These are phyloP conservation scores for Acridotheres tristis DNA, from an alignment of 2,797 vertebrate genomes.

Conservation along the genomic window DNA sequence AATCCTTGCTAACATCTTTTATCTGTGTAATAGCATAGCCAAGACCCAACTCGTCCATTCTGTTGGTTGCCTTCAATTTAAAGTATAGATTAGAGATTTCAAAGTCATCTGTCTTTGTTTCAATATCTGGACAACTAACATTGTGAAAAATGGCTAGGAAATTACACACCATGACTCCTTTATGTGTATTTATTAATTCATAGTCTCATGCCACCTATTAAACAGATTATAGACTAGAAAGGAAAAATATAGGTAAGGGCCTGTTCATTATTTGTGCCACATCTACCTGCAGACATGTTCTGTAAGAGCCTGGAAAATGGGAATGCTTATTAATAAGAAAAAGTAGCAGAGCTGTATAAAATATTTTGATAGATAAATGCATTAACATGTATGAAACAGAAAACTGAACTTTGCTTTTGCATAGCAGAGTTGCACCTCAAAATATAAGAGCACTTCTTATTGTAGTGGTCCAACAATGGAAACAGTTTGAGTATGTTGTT, in stretches of 20 bases:
- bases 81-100: not conserved
- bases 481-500: not conserved
- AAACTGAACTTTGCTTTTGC: not conserved
- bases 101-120: not conserved
- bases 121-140: not conserved
- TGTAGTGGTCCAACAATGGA: not conserved
- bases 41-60: not conserved
- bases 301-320: not conserved
- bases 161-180: not conserved
- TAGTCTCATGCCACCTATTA: not conserved
- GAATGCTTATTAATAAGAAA: not conserved
- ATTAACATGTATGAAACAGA: not conserved
- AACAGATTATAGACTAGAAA: not conserved
- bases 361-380: not conserved
- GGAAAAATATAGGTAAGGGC: not conserved
- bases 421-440: not conserved
- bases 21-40: not conserved
- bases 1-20: not conserved
- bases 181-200: not conserved
- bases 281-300: not conserved
- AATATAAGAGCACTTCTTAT: not conserved
- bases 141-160: not conserved
- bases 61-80: not conserved
- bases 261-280: not conserved
- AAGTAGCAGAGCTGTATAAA: not conserved